Percentiles rank a stretch among this genome's conserved stretches.
Evolutionary conservation across 2,797 vertebrate species (phyloP).

Genomic region (Notolepis coatsorum): DNA sequence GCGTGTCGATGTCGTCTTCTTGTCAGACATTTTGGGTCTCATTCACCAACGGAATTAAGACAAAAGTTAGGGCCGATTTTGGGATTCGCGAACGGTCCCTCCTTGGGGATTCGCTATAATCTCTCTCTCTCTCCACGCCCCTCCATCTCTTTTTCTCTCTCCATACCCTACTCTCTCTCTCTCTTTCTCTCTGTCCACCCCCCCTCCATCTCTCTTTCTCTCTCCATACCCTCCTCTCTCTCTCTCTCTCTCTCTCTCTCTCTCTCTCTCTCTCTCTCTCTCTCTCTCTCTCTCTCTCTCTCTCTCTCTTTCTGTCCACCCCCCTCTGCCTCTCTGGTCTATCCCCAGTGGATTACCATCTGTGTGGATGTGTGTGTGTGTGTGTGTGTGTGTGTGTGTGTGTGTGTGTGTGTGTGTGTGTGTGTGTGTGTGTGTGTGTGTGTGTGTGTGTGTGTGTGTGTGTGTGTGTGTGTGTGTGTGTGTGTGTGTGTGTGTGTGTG

Average conservation of each 20-base stretch:
- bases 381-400: conserved; percentile 13
- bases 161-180: conserved; percentile 12
- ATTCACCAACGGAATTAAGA: too few species aligned
- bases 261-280: conserved; percentile 7
- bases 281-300: conserved; percentile 29
- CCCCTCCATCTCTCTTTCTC: too few species aligned
- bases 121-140: not conserved
- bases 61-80: too few species aligned
- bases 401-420: conserved; percentile 15
- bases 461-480: conserved; percentile 16
- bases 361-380: conserved; percentile 22
- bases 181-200: not conserved
- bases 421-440: conserved; percentile 14
- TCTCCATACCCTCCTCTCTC: not conserved
- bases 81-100: too few species aligned
- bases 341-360: conserved; percentile 33
- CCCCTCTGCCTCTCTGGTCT: conserved; percentile 33
- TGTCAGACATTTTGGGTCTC: too few species aligned
- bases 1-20: too few species aligned
- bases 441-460: conserved; percentile 18
- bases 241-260: conserved; percentile 9
- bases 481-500: conserved; percentile 13
- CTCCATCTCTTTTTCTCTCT: not conserved
- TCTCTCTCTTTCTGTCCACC: conserved; percentile 19
- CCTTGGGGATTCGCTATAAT: too few species aligned